phyloP scores from a whole-genome alignment of 2,888 invertebrate genomes.

The Polymixis lichenea region DNA sequence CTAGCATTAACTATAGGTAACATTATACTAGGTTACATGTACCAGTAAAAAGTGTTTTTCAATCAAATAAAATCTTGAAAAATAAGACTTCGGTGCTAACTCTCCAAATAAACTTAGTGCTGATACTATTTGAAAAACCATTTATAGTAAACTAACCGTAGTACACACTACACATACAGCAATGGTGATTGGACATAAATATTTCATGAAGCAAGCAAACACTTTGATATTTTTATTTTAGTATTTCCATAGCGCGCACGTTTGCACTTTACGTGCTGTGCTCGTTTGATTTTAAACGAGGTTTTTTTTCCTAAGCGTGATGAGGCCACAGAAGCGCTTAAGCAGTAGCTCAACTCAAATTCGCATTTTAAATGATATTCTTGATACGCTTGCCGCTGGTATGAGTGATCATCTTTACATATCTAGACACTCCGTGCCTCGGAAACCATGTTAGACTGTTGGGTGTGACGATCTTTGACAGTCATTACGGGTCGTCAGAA shows the following conservation, averaged over 20 bases:
- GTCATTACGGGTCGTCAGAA: too few relatives aligned
- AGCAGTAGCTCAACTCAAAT: not conserved
- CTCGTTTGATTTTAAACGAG: slow-evolving; percentile 46
- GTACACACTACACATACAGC: not conserved
- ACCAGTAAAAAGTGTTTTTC: not conserved
- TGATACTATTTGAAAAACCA: not conserved
- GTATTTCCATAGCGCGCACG: slow-evolving; percentile 61
- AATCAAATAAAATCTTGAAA: not conserved
- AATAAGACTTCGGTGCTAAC: not conserved
- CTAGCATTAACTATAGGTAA: not conserved
- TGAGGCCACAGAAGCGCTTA: not conserved
- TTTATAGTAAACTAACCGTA: not conserved
- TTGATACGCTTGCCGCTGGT: not conserved
- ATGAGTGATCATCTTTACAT: too few relatives aligned
- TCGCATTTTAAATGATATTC: not conserved
- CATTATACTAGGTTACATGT: not conserved
- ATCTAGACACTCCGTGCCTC: too few relatives aligned
- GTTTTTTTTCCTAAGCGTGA: slow-evolving; percentile 35
- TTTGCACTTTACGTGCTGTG: slow-evolving; percentile 51
- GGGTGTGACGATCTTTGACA: too few relatives aligned
- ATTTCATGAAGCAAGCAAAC: slow-evolving; percentile 67
- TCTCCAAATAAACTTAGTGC: not conserved
- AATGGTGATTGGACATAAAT: slow-evolving; percentile 55
- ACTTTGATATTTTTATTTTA: slow-evolving; percentile 67
- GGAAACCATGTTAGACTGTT: too few relatives aligned